phyloP scores from a whole-genome alignment of 2,113 vertebrate genomes.

The Chionodraco myersi region DNA sequence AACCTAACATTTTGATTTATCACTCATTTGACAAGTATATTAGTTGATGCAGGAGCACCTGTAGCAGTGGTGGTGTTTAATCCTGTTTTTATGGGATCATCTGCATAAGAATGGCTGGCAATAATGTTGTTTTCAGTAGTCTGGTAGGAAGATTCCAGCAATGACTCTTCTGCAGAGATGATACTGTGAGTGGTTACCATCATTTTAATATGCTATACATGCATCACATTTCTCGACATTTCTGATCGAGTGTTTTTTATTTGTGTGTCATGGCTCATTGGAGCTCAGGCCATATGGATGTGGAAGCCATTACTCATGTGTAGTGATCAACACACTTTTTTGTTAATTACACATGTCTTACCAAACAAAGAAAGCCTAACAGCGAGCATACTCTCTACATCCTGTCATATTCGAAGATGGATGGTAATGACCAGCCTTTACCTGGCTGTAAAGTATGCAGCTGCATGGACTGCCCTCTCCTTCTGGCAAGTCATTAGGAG shows the following conservation, averaged over 20 bases:
- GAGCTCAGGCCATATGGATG: constrained; percentile 9
- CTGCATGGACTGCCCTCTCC: constrained; percentile 66
- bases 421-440: constrained; percentile 63
- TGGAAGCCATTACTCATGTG: constrained; percentile 26
- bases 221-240: constrained; percentile 11
- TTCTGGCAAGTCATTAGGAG: constrained; percentile 76
- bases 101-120: constrained; percentile 35
- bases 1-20: constrained; percentile 33
- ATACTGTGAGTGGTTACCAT: constrained; percentile 18
- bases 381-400: constrained; percentile 37
- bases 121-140: constrained; percentile 49
- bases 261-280: constrained; percentile 16
- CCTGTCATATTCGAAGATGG: constrained; percentile 64
- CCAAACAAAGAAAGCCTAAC: constrained; percentile 24
- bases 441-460: constrained; percentile 58
- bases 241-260: constrained; percentile 38
- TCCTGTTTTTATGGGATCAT: constrained; percentile 44
- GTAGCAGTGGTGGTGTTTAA: constrained; percentile 30
- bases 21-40: constrained; percentile 25
- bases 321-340: constrained; percentile 28
- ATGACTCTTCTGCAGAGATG: constrained; percentile 20
- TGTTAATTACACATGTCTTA: constrained; percentile 20
- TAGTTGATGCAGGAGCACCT: constrained; percentile 29
- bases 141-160: constrained; percentile 20
- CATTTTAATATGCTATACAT: constrained; percentile 32